phyloP scores from a whole-genome alignment of 2,888 invertebrate genomes.

The Allolobophora icterica region DNA sequence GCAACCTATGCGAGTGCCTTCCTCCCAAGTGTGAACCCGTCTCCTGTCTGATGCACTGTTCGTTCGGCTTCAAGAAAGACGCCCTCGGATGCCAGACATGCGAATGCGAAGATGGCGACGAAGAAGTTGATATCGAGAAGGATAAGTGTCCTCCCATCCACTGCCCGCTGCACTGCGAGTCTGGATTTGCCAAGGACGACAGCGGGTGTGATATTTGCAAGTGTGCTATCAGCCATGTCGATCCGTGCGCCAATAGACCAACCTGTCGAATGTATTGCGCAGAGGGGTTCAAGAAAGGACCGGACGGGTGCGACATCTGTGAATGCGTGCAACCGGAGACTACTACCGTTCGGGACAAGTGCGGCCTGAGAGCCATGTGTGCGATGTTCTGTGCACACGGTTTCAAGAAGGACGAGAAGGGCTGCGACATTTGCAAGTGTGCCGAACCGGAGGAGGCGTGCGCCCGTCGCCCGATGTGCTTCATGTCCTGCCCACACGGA shows the following conservation, averaged over 20 bases:
- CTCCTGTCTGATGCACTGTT: slow-evolving; percentile 31
- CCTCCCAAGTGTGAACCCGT: slow-evolving; percentile 9
- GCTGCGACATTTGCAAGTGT: slow-evolving; percentile 45
- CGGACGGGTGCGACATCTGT: slow-evolving; percentile 34
- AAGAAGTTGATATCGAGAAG: slow-evolving; percentile 22
- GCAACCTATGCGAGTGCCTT: slow-evolving; percentile 35
- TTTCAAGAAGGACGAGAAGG: slow-evolving; percentile 43
- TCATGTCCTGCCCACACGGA: slow-evolving; percentile 32
- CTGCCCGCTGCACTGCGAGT: slow-evolving; percentile 31
- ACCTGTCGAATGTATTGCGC: slow-evolving; percentile 33
- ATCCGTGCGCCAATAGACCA: background rate
- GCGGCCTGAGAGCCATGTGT: slow-evolving; percentile 39
- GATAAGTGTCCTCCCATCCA: background rate
- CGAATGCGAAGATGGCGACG: slow-evolving; percentile 28
- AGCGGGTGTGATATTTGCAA: slow-evolving; percentile 36
- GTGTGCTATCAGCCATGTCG: slow-evolving; percentile 22
- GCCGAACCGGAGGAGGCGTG: background rate
- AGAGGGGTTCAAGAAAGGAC: slow-evolving; percentile 33
- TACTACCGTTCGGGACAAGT: background rate
- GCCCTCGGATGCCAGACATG: slow-evolving; percentile 35
- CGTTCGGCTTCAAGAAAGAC: slow-evolving; percentile 35
- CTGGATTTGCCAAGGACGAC: slow-evolving; percentile 36
- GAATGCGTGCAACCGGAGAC: background rate
- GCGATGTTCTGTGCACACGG: slow-evolving; percentile 43
- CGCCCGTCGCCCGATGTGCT: background rate